These are phyloP conservation scores for Erannis defoliaria DNA, from an alignment of 2,888 invertebrate genomes.

Conservation along the genomic window DNA sequence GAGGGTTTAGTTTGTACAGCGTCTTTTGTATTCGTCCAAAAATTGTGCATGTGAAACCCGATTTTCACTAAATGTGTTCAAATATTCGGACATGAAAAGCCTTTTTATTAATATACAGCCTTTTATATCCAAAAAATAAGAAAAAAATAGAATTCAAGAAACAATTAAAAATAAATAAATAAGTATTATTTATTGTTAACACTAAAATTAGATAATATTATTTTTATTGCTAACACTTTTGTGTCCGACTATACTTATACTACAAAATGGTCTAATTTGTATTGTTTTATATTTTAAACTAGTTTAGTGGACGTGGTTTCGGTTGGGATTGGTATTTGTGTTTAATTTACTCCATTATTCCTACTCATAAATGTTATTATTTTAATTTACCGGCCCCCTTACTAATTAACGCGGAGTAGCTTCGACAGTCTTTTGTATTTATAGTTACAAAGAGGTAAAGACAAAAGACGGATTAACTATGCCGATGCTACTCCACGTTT, in stretches of 20 bases:
- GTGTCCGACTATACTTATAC: conserved; percentile 59
- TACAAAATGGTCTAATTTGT: conserved; percentile 51
- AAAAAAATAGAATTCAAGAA: background rate
- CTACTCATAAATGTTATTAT: conserved; percentile 22
- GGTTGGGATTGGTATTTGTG: conserved; percentile 81
- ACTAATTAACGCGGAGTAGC: no score
- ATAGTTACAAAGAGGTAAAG: no score
- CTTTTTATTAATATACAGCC: conserved; percentile 2
- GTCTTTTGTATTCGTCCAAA: conserved; percentile 67
- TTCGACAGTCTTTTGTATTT: no score
- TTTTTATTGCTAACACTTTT: conserved; percentile 42
- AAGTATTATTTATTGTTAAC: background rate
- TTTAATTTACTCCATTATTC: conserved; percentile 13
- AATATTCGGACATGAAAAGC: conserved; percentile 58
- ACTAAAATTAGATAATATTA: conserved; percentile 5
- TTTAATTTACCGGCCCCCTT: no score
- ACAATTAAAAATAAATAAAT: background rate
- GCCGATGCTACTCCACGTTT: no score
- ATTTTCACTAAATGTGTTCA: conserved; percentile 62
- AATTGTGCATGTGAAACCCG: conserved; percentile 71
- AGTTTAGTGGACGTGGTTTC: conserved; percentile 75
- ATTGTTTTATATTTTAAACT: conserved; percentile 48
- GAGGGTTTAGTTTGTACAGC: conserved; percentile 62
- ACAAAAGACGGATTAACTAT: no score
- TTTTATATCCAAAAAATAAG: background rate